Evolutionary conservation across 53 echinoderm and acorn worm genomes (phyloP), one percentile per base, ranked within the genome.

Genomic region (Echinometra lucunter): DNA sequence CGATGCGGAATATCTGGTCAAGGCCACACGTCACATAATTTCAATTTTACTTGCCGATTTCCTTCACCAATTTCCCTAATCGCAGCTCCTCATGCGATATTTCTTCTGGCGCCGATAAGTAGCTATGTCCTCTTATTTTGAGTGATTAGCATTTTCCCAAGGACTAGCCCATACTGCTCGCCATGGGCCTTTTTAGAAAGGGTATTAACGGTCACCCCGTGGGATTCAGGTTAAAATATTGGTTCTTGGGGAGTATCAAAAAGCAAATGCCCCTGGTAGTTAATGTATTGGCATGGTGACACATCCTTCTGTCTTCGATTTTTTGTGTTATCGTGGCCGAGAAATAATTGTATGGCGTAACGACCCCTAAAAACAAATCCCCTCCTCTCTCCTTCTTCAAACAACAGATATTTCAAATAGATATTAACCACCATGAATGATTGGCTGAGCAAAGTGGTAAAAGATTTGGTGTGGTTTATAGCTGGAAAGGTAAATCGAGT

Each of bases 61-160:
- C 21, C 42, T 42, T 37, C 21, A 23, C 10, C 38, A 75, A 78
- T 42, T 78, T 78, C 23, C 78, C 42, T 78, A 78, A 78, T 78
- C 38, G 42, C 78, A 21, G 19, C 38, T 17, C 21, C 23, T 78
- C 78, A 1, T 78, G 5, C 30, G 4, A 78, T n/a, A n/a, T n/a
- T 78, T 35, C 78, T 23, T 78, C 38, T 78, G 42, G 42, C 78
- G 78, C 78, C 78, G 19, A 78, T 35, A 78, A 78, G 19, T 78
- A 12, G 18, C 42, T 78, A 40, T 42, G n/a, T n/a, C n/a, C n/a
- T n/a, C 19, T 17, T 78, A 12, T 42, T 23, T 30, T 78, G 6
- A 0, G 30, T 11, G 69, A 69, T 69, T 69, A 69, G 0, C 69
- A 10, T 69, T 69, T 32, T n/a, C 30, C 15, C 8, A 69, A 30